phyloP scores from a whole-genome alignment of 2,888 invertebrate genomes.

The Drosophila subquinaria region DNA sequence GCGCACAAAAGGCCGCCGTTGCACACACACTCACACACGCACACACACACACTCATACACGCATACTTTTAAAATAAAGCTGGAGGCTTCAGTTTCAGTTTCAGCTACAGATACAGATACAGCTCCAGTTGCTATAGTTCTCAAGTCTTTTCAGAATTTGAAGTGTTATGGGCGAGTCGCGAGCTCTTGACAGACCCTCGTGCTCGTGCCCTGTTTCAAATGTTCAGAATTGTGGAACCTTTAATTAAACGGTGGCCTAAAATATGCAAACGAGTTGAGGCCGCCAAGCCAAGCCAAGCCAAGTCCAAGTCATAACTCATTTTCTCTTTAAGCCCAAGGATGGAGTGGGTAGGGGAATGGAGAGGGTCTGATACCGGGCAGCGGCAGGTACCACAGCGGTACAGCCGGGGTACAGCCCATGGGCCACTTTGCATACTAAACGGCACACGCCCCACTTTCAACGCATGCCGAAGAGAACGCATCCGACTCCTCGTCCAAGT shows the following conservation, averaged over 20 bases:
- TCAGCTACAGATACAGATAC: constrained; percentile 43
- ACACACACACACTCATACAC: constrained; percentile 4
- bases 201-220: constrained; percentile 82
- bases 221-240: constrained; percentile 78
- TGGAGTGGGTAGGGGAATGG: constrained; percentile 17
- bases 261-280: constrained; percentile 85
- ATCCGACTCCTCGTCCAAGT: constrained; percentile 8
- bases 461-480: constrained; percentile 66
- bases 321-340: constrained; percentile 58
- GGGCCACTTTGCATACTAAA: constrained; percentile 84
- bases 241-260: constrained; percentile 86
- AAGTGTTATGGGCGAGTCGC: constrained; percentile 70
- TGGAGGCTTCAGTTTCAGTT: constrained; percentile 29
- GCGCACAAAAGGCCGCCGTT: constrained; percentile 66
- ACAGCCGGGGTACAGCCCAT: constrained; percentile 53
- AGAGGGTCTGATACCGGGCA: constrained; percentile 27
- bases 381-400: constrained; percentile 44
- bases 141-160: constrained; percentile 29
- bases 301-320: constrained; percentile 83
- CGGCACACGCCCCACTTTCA: constrained; percentile 84
- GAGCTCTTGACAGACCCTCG: constrained; percentile 78
- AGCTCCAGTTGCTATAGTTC: constrained; percentile 23
- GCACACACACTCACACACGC: constrained; percentile 16
- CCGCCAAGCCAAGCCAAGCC: constrained; percentile 27
- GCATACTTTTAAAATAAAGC: constrained; percentile 9